Evolutionary conservation across 2,888 invertebrate species (phyloP), one percentile per base, ranked within the genome.

Genomic region (Ochropleura plecta): DNA sequence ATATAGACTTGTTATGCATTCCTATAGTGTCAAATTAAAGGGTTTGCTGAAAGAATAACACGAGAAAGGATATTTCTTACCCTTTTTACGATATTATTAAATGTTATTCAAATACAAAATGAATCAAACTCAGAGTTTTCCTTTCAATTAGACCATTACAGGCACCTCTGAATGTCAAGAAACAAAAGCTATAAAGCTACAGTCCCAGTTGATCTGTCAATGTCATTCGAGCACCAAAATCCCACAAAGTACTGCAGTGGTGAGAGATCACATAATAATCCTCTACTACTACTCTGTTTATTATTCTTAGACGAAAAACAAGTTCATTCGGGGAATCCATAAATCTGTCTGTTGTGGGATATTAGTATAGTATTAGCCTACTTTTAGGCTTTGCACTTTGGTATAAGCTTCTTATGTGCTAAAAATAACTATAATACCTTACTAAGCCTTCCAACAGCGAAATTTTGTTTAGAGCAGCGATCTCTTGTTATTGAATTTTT

Each of bases 321-420:
- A 71, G 55, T 48, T 12, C 16, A 57, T 20, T 51, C 12, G 14
- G 16, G 9, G 51, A 30, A 73, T 53, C 20, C 57, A 72, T 42
- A 64, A 64, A 72, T 59, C 46, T 59, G 72, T 12, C 9, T 55
- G 8, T n/a, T 71, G 53, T 55, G 9, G 2, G 30, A 20, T 77
- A 49, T 78, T 6, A 64, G 12, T 12, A 16, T 9, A n/a, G 18
- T 4, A 42, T 57, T 79, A 46, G 51, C 16, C 14, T 64, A 72
- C 8, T 55, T 30, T 78, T 55, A 5, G 5, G 5, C 1, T 70
- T 16, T 20, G n/a, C 30, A 30, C 44, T 78, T 63, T 40, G 14
- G 3, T 20, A 46, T 79, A 72, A 72, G 51, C 63, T 30, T n/a
- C 20, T 71, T 63, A 57, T n/a, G 40, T 42, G 40, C 49, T 49